Percentiles rank a stretch among this genome's conserved stretches.
Conservation (phyloP, 2,797 vertebrate genomes). For the Coregonus suidteri region DNA sequence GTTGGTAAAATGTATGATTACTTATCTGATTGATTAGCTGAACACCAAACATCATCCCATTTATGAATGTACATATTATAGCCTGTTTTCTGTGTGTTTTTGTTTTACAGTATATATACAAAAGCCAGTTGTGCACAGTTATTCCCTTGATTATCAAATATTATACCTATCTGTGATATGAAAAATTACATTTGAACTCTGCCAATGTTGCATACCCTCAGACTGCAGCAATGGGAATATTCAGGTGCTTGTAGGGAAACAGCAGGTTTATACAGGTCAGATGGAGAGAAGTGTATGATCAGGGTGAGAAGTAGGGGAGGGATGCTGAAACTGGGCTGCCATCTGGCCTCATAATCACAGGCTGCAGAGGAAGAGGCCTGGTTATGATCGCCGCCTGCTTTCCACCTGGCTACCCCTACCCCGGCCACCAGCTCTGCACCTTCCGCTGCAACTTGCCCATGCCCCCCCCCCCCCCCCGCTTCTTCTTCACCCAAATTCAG, state of each 20-base stretch:
- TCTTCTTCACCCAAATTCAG: no score
- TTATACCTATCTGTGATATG: background rate
- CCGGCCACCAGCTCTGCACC: no score
- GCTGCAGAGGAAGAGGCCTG: constrained; percentile 31
- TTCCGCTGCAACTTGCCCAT: no score
- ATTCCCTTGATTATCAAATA: background rate
- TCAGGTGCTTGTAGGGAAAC: constrained; percentile 10
- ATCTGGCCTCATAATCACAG: constrained; percentile 71
- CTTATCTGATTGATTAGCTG: no score
- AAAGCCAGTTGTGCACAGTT: background rate
- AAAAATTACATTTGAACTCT: background rate
- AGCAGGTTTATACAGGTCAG: constrained; percentile 24
- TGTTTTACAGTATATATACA: no score
- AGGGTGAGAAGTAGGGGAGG: constrained; percentile 61
- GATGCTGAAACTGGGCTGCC: constrained; percentile 50
- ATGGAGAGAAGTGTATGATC: constrained; percentile 22
- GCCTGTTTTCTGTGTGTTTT: no score
- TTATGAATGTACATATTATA: no score
- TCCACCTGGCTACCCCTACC: no score
- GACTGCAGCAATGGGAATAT: constrained; percentile 12
- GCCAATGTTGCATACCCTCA: constrained; percentile 11
- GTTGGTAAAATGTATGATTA: background rate
- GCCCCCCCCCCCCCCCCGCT: no score
- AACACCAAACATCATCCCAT: no score
- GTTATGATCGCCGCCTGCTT: constrained; percentile 36